phyloP scores from a whole-genome alignment of 64 coral and sea anemone genomes.

The Astreopora myriophthalma region DNA sequence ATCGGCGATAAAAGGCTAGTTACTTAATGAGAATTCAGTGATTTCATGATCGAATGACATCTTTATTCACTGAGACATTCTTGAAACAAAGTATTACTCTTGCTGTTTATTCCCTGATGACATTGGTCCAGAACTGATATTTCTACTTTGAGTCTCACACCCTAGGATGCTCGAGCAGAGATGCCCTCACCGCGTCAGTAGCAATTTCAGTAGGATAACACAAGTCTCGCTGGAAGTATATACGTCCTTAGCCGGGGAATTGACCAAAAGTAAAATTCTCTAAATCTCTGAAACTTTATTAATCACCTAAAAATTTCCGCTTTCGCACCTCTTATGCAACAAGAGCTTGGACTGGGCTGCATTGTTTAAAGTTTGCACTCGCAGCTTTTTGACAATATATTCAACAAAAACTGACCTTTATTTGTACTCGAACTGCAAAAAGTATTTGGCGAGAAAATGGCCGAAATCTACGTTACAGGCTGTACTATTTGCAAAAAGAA shows the following conservation, averaged over 20 bases:
- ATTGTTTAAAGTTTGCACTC: not conserved
- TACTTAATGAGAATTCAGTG: not conserved
- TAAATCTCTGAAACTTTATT: not conserved
- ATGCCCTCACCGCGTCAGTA: not conserved
- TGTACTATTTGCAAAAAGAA: conserved; percentile 18
- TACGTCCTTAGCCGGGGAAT: too few species aligned
- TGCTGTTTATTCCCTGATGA: not conserved
- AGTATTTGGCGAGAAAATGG: not conserved
- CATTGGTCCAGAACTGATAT: not conserved
- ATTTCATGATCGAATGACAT: not conserved
- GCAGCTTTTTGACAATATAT: not conserved
- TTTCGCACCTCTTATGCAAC: not conserved
- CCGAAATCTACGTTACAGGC: not conserved
- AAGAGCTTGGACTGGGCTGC: not conserved
- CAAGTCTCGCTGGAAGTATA: not conserved
- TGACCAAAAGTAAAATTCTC: not conserved
- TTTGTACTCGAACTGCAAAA: not conserved
- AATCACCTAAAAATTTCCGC: conserved; percentile 4
- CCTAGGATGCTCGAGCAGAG: not conserved
- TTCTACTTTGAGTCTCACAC: not conserved
- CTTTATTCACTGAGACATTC: not conserved
- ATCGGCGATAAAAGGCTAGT: not conserved
- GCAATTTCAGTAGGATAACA: not conserved
- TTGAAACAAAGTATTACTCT: not conserved
- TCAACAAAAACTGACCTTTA: not conserved